Base-by-base conservation (phyloP, 2,113 vertebrate species). In the Pelvicachromis taeniatus region DNA sequence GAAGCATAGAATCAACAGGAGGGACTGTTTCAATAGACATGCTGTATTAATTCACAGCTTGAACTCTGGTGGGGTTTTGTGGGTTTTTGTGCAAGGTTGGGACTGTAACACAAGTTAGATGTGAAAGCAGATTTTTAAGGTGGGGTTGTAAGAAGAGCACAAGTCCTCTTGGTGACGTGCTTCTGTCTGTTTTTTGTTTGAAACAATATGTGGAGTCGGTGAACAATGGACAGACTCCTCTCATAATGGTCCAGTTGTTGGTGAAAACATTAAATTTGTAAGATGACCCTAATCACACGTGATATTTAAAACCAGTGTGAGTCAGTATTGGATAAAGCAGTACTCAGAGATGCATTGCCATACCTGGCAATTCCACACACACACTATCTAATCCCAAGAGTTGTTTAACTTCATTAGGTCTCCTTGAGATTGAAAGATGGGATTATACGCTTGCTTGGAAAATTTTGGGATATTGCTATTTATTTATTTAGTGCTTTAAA, bases 41-140 rank as follows among this genome's bases (percentile, higher is more conserved):
- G 7, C 7, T 42, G 63, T 16, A 6, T 55, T 75, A 48, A 50
- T 33, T 11, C 59, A 21, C 45, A 81, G 52, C 23, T 19, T 58
- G 58, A 85, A 73, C 55, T 65, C 10, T 26, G 55, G 31, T 40
- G 23, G 29, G 19, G 16, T 50, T 73, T 29, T 50, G 68, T 50
- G 68, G 21, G 65, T 4, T 68, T 35, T 68, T 84, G 58, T 59
- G 16, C 7, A 85, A 68, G 21, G 17, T 55, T 80, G 50, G 55
- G 63, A 61, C 61, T 77, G 35, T 54, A 83, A 73, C 83, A 79
- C 68, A 78, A 33, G 68, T 80, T 21, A 21, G 53, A 86, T 29
- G 38, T 82, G 35, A 91, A 80, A 84, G 50, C 54, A 82, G 84
- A 55, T 81, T 80, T 81, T 55, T 75, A 38, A 80, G 26, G 79